phyloP scores from a whole-genome alignment of 2,113 vertebrate genomes.

The Phalacrocorax pelagicus region DNA sequence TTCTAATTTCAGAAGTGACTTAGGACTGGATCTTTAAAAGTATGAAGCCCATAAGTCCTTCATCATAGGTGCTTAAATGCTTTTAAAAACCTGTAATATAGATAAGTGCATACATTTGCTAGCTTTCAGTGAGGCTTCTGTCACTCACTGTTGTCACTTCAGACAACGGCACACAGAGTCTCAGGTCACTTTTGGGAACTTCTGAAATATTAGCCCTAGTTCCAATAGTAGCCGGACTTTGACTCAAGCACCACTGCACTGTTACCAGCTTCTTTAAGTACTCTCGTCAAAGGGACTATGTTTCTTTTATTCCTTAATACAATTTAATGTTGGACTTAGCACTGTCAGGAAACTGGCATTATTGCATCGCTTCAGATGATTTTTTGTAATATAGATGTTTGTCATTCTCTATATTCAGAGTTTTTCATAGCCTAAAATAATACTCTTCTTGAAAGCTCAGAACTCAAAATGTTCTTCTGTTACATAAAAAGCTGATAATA shows the following conservation, averaged over 20 bases:
- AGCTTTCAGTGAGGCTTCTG: background rate
- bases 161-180: background rate
- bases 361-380: background rate
- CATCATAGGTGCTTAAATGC: background rate
- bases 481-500: background rate
- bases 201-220: background rate
- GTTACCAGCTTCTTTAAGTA: background rate
- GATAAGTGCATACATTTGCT: background rate
- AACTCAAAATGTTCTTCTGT: background rate
- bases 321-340: background rate
- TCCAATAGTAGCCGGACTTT: background rate
- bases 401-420: background rate
- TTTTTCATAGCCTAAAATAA: background rate
- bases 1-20: background rate
- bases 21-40: background rate
- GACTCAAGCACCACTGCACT: background rate
- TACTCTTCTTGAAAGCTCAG: background rate
- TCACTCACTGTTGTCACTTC: background rate
- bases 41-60: background rate
- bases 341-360: background rate
- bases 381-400: background rate
- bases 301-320: background rate
- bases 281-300: background rate
- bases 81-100: background rate
- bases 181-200: background rate